These are phyloP conservation scores for Cordilura impudica DNA, from an alignment of 2,888 invertebrate genomes.

Conservation along the genomic window DNA sequence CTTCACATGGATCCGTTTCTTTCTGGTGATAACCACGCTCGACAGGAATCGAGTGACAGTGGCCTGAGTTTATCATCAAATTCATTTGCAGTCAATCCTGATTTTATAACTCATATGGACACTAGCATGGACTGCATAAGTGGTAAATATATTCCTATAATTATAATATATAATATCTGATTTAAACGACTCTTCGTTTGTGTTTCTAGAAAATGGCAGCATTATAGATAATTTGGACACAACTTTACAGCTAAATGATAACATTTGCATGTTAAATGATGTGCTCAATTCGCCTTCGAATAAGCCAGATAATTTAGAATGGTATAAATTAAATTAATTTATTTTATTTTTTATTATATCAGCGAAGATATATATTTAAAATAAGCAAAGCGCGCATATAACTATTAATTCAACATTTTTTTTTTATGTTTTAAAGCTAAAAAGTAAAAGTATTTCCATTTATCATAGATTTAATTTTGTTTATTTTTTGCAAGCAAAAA, in stretches of 20 bases:
- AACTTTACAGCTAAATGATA: slow-evolving; percentile 85
- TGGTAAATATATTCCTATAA: slow-evolving; percentile 78
- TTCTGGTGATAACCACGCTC: slow-evolving; percentile 91
- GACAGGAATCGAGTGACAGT: slow-evolving; percentile 96
- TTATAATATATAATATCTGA: neutral
- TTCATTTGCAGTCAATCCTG: slow-evolving; percentile 93
- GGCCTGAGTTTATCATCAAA: slow-evolving; percentile 93
- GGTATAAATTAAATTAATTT: slow-evolving; percentile 77
- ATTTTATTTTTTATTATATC: slow-evolving; percentile 57
- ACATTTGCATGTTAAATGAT: slow-evolving; percentile 91
- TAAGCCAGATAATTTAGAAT: slow-evolving; percentile 82
- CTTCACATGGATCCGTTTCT: slow-evolving; percentile 85
- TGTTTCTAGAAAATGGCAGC: slow-evolving; percentile 82
- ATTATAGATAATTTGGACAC: slow-evolving; percentile 63
- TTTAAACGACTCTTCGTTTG: slow-evolving; percentile 62
- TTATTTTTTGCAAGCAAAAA: slow-evolving; percentile 62
- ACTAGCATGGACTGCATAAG: slow-evolving; percentile 94
- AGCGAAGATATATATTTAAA: slow-evolving; percentile 49
- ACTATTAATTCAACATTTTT: slow-evolving; percentile 58
- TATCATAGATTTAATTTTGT: slow-evolving; percentile 58
- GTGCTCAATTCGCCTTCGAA: slow-evolving; percentile 92
- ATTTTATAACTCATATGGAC: slow-evolving; percentile 93
- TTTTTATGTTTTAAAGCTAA: slow-evolving; percentile 58
- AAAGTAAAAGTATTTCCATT: slow-evolving; percentile 62
- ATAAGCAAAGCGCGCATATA: slow-evolving; percentile 58